A percentile compares a stretch with the other conserved stretches of the same genome.
phyloP scores from a whole-genome alignment of 2,888 invertebrate genomes.

The Drosophila parthenogenetica region DNA sequence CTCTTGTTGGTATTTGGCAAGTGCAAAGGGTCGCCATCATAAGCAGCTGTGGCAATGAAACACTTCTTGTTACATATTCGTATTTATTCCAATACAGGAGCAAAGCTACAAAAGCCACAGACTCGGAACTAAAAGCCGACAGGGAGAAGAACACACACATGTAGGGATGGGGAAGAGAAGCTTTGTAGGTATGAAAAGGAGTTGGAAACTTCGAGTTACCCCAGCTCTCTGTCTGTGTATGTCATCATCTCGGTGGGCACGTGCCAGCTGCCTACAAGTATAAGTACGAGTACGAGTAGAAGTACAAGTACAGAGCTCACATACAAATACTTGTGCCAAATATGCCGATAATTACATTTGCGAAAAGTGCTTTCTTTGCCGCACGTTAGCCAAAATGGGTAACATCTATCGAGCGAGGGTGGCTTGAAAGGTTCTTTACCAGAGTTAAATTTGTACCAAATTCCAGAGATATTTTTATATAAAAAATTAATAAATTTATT shows the following conservation, averaged over 20 bases:
- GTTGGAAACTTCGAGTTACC: neutral
- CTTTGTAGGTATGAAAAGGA: conserved; percentile 1
- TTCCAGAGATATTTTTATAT: no score
- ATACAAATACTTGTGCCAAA: conserved; percentile 53
- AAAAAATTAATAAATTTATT: no score
- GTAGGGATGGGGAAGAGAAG: neutral
- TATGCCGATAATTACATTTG: conserved; percentile 78
- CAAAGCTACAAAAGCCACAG: conserved; percentile 29
- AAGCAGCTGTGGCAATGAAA: conserved; percentile 48
- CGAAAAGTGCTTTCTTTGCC: conserved; percentile 54
- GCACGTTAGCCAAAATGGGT: conserved; percentile 11
- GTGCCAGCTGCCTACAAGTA: conserved; percentile 50
- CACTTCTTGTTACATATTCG: conserved; percentile 29
- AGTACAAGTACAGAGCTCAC: conserved; percentile 13
- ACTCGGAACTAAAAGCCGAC: conserved; percentile 36
- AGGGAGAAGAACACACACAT: neutral
- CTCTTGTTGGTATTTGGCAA: conserved; percentile 11
- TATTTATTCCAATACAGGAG: conserved; percentile 19
- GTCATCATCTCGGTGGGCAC: conserved; percentile 57
- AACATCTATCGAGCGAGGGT: conserved; percentile 35
- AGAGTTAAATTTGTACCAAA: neutral
- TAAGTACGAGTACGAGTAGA: no score
- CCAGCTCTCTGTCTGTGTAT: conserved; percentile 24
- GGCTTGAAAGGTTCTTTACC: conserved; percentile 5
- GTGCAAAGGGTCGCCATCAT: conserved; percentile 35